These are phyloP conservation scores for Tauraco erythrolophus DNA, from an alignment of 2,113 vertebrate species.

Conservation along the genomic window DNA sequence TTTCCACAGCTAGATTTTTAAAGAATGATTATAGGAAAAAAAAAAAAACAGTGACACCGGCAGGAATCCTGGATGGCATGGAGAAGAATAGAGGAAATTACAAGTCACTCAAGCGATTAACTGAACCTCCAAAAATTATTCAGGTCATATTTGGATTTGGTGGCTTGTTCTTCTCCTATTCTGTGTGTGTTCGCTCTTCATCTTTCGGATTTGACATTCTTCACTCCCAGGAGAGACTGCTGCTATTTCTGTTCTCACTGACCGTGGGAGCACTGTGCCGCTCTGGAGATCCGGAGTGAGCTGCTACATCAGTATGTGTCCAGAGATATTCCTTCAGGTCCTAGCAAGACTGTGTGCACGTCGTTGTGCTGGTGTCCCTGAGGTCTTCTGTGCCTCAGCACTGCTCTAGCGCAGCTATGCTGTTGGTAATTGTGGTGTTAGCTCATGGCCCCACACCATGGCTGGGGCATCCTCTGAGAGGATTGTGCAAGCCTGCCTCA, in stretches of 20 bases:
- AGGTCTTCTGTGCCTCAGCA: background rate
- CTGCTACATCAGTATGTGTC: background rate
- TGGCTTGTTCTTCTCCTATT: background rate
- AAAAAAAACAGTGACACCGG: background rate
- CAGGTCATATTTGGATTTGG: background rate
- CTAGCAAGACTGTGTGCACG: background rate
- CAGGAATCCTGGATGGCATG: background rate
- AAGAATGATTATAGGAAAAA: background rate
- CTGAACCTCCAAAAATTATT: background rate
- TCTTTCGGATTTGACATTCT: background rate
- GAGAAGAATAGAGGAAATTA: background rate
- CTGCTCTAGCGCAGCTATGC: background rate
- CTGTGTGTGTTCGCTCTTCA: background rate
- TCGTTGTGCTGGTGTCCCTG: background rate
- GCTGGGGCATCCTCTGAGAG: background rate
- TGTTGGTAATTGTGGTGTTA: background rate
- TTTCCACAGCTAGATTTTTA: background rate
- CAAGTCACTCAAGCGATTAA: background rate
- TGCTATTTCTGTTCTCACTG: background rate
- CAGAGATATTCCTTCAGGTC: background rate
- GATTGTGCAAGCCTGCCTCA: background rate
- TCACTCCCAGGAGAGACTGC: background rate
- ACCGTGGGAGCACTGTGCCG: accelerated
- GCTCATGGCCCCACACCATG: background rate
- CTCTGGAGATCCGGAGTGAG: background rate